These are phyloP conservation scores for Pelodytes ibericus DNA, from an alignment of 2,797 vertebrate species.

Conservation along the genomic window DNA sequence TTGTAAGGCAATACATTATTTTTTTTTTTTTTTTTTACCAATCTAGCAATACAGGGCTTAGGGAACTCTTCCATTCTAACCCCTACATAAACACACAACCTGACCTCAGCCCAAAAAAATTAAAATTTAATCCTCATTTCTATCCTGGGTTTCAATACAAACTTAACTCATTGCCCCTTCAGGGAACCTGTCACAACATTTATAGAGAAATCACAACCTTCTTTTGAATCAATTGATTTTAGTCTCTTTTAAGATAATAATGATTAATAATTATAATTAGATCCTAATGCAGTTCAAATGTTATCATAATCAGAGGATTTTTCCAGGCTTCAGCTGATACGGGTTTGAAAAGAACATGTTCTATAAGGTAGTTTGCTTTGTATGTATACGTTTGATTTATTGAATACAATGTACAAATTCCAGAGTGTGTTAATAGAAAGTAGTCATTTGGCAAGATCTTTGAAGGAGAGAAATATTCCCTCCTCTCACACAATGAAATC, in stretches of 20 bases:
- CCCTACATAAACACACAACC: no score
- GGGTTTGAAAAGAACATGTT: constrained; percentile 34
- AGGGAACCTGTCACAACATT: not conserved
- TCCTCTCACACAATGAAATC: constrained; percentile 60
- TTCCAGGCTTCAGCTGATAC: constrained; percentile 33
- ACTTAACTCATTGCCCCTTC: not conserved
- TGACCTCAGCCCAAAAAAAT: no score
- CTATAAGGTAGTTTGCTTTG: constrained; percentile 35
- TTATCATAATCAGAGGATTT: constrained; percentile 31
- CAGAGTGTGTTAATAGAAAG: constrained; percentile 47
- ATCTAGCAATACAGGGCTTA: no score
- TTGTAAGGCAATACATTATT: no score
- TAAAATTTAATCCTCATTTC: no score
- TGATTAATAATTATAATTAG: constrained; percentile 35
- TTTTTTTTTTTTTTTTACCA: no score
- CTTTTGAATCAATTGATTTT: constrained; percentile 26
- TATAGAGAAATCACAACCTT: constrained; percentile 2
- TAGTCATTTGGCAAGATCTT: constrained; percentile 55
- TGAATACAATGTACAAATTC: constrained; percentile 48
- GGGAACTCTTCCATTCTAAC: no score
- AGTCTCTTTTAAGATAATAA: constrained; percentile 17
- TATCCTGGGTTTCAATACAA: not conserved
- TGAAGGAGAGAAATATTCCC: constrained; percentile 62
- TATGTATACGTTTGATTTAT: constrained; percentile 29
- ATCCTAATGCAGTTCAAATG: constrained; percentile 36